A percentile compares a stretch with the other conserved stretches of the same genome.
These are phyloP conservation scores for Scytalopus superciliaris DNA, from an alignment of 2,113 vertebrate genomes.

Conservation along the genomic window DNA sequence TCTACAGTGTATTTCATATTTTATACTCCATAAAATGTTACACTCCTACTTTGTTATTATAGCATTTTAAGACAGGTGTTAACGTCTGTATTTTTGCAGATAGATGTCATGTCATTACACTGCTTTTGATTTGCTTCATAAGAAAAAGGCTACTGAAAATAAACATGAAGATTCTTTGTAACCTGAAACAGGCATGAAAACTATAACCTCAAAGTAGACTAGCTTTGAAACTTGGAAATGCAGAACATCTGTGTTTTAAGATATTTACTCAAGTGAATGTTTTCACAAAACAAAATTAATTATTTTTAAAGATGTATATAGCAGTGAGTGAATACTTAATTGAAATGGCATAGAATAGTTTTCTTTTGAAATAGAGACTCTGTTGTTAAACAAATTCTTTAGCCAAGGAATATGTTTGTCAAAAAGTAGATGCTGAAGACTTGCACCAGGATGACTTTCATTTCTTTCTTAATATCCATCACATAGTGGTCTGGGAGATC, in stretches of 20 bases:
- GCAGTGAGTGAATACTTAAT: neutral
- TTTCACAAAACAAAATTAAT: neutral
- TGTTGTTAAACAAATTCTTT: constrained; percentile 4
- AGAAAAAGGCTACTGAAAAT: neutral
- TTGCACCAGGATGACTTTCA: constrained; percentile 4
- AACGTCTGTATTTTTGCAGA: neutral
- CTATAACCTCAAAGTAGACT: neutral
- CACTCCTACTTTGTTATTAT: neutral
- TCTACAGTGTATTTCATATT: neutral
- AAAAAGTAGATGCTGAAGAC: constrained; percentile 34
- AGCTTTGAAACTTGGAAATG: neutral
- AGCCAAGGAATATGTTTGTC: neutral
- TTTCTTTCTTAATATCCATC: constrained; percentile 49
- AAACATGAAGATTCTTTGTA: neutral
- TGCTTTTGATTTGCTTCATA: neutral
- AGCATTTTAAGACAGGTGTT: neutral
- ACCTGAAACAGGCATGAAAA: neutral
- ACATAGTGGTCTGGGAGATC: constrained; percentile 33
- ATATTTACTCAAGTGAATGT: neutral
- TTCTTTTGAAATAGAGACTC: neutral
- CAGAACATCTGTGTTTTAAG: neutral
- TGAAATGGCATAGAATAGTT: neutral
- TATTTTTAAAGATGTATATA: neutral
- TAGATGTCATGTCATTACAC: neutral
- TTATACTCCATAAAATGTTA: neutral